Conservation (phyloP, 2,888 invertebrate species). For the Polietes domitor region DNA sequence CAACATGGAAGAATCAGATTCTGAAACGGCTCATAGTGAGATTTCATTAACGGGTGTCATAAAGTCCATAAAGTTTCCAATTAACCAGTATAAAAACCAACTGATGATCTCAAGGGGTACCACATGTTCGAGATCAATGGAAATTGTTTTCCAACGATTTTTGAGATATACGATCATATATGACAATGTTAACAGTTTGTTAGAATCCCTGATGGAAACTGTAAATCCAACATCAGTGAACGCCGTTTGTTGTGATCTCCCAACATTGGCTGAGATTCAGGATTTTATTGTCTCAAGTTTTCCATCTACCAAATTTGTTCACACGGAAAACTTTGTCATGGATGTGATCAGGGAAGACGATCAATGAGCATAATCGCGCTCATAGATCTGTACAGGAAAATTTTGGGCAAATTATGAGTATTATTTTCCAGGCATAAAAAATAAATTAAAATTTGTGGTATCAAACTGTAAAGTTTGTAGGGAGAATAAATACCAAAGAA, state of each 20-base stretch:
- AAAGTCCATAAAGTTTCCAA: constrained; percentile 29
- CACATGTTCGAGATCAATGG: background rate
- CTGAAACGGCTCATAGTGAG: constrained; percentile 17
- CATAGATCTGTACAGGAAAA: constrained; percentile 27
- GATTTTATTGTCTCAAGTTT: constrained; percentile 30
- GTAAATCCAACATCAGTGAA: constrained; percentile 42
- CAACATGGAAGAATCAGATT: constrained; percentile 23
- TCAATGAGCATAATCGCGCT: constrained; percentile 16
- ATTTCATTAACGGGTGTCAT: background rate
- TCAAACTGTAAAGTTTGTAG: constrained; percentile 54
- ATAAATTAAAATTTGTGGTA: constrained; percentile 18
- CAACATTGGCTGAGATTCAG: constrained; percentile 40
- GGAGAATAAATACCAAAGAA: constrained; percentile 58
- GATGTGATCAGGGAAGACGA: constrained; percentile 50
- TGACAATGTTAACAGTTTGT: constrained; percentile 15
- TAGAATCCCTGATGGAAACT: background rate
- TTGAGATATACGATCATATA: constrained; percentile 26
- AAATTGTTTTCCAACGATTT: constrained; percentile 42
- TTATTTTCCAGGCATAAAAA: constrained; percentile 46
- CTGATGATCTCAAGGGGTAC: constrained; percentile 21
- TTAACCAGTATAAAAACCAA: constrained; percentile 44
- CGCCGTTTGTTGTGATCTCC: constrained; percentile 40
- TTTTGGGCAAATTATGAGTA: constrained; percentile 41
- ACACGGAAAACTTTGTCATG: constrained; percentile 46
- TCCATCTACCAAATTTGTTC: constrained; percentile 45